Evolutionary conservation across 2,113 vertebrate species (phyloP).

Genomic region (Pseudopipra pipra): DNA sequence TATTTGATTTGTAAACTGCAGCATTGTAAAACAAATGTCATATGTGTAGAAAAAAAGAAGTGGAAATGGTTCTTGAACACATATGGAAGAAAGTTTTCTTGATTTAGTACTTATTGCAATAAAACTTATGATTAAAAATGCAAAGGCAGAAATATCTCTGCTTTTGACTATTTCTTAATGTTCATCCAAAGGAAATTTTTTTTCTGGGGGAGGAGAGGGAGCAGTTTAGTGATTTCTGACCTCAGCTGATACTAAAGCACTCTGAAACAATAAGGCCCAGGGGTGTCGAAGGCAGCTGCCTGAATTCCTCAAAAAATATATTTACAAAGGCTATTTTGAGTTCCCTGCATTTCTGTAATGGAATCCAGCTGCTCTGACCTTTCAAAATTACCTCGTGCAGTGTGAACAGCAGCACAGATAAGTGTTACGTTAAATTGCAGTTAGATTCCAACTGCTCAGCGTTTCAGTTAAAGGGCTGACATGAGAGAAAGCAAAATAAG

Average conservation of each 20-base stretch:
- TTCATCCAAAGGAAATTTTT: slow-evolving; percentile 69
- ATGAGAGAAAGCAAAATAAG: neutral
- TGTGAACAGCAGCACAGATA: slow-evolving; percentile 74
- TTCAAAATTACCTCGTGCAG: slow-evolving; percentile 68
- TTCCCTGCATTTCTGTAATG: slow-evolving; percentile 67
- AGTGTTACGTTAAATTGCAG: slow-evolving; percentile 62
- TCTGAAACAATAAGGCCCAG: slow-evolving; percentile 70
- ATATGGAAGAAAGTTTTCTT: slow-evolving; percentile 45
- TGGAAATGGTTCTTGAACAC: slow-evolving; percentile 50
- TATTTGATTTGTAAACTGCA: slow-evolving; percentile 68
- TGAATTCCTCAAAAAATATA: slow-evolving; percentile 73
- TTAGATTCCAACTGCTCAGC: slow-evolving; percentile 58
- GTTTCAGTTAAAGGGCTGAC: neutral
- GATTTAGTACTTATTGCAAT: slow-evolving; percentile 66
- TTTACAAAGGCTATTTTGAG: slow-evolving; percentile 72
- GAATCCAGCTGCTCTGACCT: slow-evolving; percentile 76
- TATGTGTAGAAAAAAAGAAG: slow-evolving; percentile 23
- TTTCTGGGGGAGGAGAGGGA: slow-evolving; percentile 24
- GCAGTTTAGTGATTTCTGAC: slow-evolving; percentile 73
- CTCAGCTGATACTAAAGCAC: slow-evolving; percentile 69
- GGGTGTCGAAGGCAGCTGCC: slow-evolving; percentile 69
- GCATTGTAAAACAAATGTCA: slow-evolving; percentile 62
- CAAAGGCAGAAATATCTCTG: slow-evolving; percentile 58
- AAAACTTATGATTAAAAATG: slow-evolving; percentile 66
- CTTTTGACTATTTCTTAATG: slow-evolving; percentile 65